Evolutionary conservation across 30 jellyfish, hydroid and myxozoan species (phyloP).

Genomic region (Hydractinia echinata): DNA sequence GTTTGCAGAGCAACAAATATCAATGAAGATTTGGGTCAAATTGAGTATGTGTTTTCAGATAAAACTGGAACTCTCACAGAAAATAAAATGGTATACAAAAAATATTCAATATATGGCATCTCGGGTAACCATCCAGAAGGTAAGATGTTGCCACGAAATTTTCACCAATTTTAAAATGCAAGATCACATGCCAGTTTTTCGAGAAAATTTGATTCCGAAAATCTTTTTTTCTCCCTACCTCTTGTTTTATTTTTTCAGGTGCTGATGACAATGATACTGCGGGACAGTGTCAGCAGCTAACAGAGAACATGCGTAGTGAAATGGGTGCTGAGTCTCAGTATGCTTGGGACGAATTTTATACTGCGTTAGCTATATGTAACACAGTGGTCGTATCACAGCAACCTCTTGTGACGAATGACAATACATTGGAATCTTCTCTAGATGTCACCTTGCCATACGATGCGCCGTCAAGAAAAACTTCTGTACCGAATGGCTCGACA

Average conservation of each 20-base stretch:
- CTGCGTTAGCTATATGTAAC: slow-evolving; percentile 73
- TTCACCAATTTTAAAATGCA: neutral
- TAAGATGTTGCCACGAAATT: neutral
- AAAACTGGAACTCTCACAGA: slow-evolving; percentile 96
- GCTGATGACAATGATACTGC: slow-evolving; percentile 20
- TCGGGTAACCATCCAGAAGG: slow-evolving; percentile 19
- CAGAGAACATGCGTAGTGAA: slow-evolving; percentile 31
- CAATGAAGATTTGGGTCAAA: slow-evolving; percentile 96
- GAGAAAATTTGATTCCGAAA: neutral
- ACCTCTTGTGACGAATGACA: slow-evolving; percentile 8
- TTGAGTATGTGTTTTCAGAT: slow-evolving; percentile 86
- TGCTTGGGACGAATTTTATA: slow-evolving; percentile 81
- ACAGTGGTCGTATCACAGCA: slow-evolving; percentile 67
- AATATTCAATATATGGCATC: slow-evolving; percentile 70
- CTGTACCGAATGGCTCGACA: neutral
- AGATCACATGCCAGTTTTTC: neutral
- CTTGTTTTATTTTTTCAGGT: slow-evolving; percentile 27
- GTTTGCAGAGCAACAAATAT: slow-evolving; percentile 88
- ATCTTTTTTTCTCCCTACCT: neutral
- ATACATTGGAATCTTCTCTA: neutral
- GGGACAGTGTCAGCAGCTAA: slow-evolving; percentile 33
- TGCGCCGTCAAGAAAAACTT: neutral
- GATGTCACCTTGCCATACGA: slow-evolving; percentile 10
- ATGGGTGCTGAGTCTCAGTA: slow-evolving; percentile 26
- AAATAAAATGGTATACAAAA: slow-evolving; percentile 79